A percentile compares a stretch with the other conserved stretches of the same genome.
Conservation (phyloP, 2,797 vertebrate species). For the Numenius phaeopus region DNA sequence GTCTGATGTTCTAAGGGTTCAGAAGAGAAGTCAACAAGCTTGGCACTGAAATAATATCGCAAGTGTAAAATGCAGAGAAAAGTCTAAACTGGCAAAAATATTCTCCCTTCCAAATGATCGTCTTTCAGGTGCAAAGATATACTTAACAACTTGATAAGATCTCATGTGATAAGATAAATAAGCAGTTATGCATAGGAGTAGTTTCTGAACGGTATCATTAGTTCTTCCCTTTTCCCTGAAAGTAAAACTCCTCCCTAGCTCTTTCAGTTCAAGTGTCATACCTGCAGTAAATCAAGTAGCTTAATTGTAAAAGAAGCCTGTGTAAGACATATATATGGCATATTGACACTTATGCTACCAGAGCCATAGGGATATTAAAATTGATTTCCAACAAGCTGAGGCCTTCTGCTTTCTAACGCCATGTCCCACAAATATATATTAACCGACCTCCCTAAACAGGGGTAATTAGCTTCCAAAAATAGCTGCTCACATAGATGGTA, state of each 20-base stretch:
- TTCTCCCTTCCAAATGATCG: background rate
- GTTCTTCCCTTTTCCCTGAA: background rate
- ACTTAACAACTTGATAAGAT: background rate
- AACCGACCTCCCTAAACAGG: background rate
- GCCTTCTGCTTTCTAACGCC: slow-evolving; percentile 18
- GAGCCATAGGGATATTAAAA: slow-evolving; percentile 55
- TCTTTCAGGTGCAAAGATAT: background rate
- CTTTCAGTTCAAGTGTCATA: background rate
- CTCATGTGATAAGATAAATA: background rate
- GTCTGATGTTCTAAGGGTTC: background rate
- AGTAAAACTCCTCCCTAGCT: background rate
- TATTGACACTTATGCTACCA: slow-evolving; percentile 14
- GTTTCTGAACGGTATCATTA: background rate
- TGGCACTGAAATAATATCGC: background rate
- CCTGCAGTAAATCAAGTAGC: slow-evolving; percentile 7
- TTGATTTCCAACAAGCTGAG: slow-evolving; percentile 45
- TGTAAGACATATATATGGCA: background rate
- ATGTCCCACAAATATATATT: slow-evolving; percentile 6
- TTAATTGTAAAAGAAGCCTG: slow-evolving; percentile 30
- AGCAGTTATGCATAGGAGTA: background rate
- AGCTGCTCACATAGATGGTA: background rate
- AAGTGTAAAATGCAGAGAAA: background rate
- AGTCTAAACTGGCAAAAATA: background rate
- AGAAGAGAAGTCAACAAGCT: background rate
- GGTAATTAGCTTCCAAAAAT: slow-evolving; percentile 28